These are phyloP conservation scores for Parnassius orleans DNA, from an alignment of 2,888 invertebrate genomes.

Conservation along the genomic window DNA sequence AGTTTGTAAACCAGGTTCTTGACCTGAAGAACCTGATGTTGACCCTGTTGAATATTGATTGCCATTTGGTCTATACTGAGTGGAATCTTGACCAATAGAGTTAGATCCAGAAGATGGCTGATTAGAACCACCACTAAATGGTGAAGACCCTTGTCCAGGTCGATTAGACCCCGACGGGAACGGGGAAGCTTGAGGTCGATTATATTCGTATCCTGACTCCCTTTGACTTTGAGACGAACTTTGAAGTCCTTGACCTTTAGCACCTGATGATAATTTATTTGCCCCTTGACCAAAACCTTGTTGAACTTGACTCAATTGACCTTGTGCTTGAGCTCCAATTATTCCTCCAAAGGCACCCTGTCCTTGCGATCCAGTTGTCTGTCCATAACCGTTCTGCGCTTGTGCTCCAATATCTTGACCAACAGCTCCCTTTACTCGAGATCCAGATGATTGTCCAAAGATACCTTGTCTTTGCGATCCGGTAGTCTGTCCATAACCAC, in stretches of 20 bases:
- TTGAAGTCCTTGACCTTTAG: too few relatives aligned
- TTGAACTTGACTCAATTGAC: constrained; percentile 13
- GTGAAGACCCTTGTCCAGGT: constrained; percentile 23
- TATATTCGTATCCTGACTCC: constrained; percentile 37
- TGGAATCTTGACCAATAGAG: constrained; percentile 24
- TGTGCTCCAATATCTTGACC: constrained; percentile 3
- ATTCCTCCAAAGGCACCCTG: too few relatives aligned
- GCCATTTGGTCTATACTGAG: constrained; percentile 22
- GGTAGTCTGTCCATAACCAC: constrained; percentile 1
- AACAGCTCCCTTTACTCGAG: constrained; percentile 5
- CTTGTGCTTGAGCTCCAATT: neutral
- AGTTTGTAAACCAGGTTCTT: neutral
- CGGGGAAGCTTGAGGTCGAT: constrained; percentile 32
- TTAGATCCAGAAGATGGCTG: constrained; percentile 18
- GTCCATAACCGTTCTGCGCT: neutral
- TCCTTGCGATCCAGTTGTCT: constrained; percentile 6
- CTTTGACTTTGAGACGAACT: constrained; percentile 8
- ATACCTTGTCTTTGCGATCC: constrained; percentile 9
- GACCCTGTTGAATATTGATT: constrained; percentile 15
- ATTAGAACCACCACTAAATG: constrained; percentile 18
- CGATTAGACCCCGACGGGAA: constrained; percentile 13
- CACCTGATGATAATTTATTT: neutral
- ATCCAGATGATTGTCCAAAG: constrained; percentile 7
- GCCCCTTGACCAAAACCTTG: constrained; percentile 21
- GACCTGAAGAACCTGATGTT: neutral